phyloP scores from a whole-genome alignment of 2,797 vertebrate species.

The Acridotheres tristis region DNA sequence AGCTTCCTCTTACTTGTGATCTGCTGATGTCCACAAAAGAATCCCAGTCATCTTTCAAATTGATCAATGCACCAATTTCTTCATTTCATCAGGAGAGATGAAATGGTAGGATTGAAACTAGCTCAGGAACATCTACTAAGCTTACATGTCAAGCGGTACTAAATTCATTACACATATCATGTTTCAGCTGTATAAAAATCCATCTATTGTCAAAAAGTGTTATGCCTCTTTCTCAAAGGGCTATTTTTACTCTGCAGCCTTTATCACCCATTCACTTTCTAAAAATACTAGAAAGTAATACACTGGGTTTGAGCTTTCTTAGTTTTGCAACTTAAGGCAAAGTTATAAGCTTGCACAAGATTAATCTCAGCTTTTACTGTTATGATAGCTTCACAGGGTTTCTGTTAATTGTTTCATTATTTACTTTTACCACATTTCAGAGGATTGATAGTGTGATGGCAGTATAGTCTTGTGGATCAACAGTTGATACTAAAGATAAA shows the following conservation, averaged over 20 bases:
- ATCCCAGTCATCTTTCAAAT: not conserved
- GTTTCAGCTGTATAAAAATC: not conserved
- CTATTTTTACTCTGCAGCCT: not conserved
- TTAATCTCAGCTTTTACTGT: not conserved
- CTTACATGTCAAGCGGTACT: not conserved
- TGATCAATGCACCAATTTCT: not conserved
- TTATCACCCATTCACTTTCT: not conserved
- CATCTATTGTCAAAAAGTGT: not conserved
- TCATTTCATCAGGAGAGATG: not conserved
- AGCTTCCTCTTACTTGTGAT: not conserved
- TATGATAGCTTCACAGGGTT: not conserved
- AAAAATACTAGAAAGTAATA: not conserved
- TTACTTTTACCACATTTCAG: conserved; percentile 13
- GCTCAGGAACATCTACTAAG: conserved; percentile 15
- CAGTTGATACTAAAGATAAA: not conserved
- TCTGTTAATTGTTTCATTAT: conserved; percentile 24
- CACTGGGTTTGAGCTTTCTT: not conserved
- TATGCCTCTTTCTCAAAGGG: not conserved
- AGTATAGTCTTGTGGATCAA: not conserved
- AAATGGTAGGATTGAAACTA: not conserved
- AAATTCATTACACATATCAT: conserved; percentile 24
- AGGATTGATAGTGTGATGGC: not conserved
- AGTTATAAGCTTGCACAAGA: not conserved
- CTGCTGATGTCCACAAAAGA: not conserved
- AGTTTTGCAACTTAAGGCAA: not conserved